Percentiles rank a stretch among this genome's conserved stretches.
phyloP scores from a whole-genome alignment of 2,113 vertebrate species.

The Calidris pugnax region DNA sequence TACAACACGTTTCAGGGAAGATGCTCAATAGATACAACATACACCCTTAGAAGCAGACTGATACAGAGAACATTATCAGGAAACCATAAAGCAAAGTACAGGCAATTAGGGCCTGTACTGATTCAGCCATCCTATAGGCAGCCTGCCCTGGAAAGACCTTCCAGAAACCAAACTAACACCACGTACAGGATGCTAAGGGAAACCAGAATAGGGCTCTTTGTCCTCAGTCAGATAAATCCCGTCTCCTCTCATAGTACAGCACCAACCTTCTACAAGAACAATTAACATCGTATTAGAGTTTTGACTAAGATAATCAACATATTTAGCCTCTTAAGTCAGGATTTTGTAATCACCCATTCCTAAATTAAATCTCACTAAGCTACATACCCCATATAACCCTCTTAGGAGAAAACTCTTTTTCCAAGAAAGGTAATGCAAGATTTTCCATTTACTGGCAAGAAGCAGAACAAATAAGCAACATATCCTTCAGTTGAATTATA shows the following conservation, averaged over 20 bases:
- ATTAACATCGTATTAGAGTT: neutral
- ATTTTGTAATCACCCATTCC: neutral
- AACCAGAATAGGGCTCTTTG: neutral
- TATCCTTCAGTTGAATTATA: neutral
- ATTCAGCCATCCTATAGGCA: neutral
- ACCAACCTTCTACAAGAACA: neutral
- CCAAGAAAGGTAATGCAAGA: neutral
- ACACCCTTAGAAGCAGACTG: neutral
- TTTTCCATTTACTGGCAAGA: slow-evolving; percentile 38
- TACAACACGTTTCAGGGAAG: neutral
- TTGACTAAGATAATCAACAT: neutral
- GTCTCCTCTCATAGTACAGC: neutral
- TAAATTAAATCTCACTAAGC: slow-evolving; percentile 13
- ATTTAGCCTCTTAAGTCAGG: neutral
- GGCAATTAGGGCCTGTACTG: neutral
- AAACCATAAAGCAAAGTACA: neutral
- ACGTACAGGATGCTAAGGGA: neutral
- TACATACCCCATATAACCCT: neutral
- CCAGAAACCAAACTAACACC: neutral
- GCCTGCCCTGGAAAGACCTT: neutral
- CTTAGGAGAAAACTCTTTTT: neutral
- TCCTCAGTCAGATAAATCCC: neutral
- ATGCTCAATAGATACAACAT: neutral
- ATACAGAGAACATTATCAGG: neutral
- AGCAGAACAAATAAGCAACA: neutral